Conservation (phyloP, 2,888 invertebrate species). For the Chrysolina haemoptera region DNA sequence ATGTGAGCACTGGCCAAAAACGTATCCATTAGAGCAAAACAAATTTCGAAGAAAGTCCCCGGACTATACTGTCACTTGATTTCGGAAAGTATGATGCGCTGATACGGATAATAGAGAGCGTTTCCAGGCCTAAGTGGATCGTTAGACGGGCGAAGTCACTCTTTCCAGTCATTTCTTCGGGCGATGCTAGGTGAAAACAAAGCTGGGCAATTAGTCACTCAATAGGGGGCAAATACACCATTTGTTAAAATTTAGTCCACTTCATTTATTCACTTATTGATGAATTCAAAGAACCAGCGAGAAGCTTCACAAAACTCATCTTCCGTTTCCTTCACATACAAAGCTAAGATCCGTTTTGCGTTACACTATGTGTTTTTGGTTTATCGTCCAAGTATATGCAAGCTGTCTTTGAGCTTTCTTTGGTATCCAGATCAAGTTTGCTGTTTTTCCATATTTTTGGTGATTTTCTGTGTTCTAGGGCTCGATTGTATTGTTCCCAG, state of each 20-base stretch:
- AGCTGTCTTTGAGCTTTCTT: too few species aligned
- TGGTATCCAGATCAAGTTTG: too few species aligned
- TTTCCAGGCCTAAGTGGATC: neutral
- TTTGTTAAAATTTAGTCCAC: slow-evolving; percentile 45
- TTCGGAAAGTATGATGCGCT: slow-evolving; percentile 7
- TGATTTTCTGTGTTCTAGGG: too few species aligned
- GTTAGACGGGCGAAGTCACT: slow-evolving; percentile 2
- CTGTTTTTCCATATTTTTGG: too few species aligned
- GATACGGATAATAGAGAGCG: slow-evolving; percentile 3
- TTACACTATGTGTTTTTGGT: too few species aligned
- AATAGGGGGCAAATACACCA: slow-evolving; percentile 47
- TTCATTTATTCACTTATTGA: slow-evolving; percentile 44
- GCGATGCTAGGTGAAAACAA: slow-evolving; percentile 51
- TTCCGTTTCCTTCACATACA: too few species aligned
- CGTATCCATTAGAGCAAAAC: too few species aligned
- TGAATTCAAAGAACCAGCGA: slow-evolving; percentile 32
- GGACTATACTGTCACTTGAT: neutral
- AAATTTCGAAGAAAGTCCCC: neutral
- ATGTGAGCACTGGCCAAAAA: too few species aligned
- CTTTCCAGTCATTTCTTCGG: slow-evolving; percentile 46
- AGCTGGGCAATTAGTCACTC: slow-evolving; percentile 56
- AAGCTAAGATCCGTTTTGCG: too few species aligned
- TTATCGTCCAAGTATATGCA: too few species aligned
- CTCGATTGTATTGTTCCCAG: too few species aligned
- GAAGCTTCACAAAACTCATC: too few species aligned